phyloP scores from a whole-genome alignment of 2,797 vertebrate species.

The Hapalemur alaotrensis region DNA sequence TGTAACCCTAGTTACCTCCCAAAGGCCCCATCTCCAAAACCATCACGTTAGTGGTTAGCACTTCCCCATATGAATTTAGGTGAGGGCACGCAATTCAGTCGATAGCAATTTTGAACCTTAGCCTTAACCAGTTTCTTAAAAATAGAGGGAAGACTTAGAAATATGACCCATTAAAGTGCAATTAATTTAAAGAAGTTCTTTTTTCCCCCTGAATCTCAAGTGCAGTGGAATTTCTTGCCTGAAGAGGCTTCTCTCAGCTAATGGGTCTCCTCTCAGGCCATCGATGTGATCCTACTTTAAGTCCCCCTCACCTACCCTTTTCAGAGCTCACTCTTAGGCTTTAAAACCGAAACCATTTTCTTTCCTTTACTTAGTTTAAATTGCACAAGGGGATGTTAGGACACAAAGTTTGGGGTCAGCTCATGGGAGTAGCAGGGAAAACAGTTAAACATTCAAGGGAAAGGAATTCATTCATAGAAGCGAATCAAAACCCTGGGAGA shows the following conservation, averaged over 20 bases:
- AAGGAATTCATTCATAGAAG: neutral
- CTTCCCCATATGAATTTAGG: neutral
- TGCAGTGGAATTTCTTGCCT: neutral
- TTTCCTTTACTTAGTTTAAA: neutral
- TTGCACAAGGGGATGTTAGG: neutral
- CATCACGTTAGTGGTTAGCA: neutral
- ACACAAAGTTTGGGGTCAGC: neutral
- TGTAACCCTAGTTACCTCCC: neutral
- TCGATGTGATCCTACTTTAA: neutral
- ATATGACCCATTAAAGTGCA: neutral
- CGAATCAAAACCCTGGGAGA: constrained; percentile 16
- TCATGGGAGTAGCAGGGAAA: neutral
- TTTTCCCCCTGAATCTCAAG: neutral
- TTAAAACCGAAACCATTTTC: neutral
- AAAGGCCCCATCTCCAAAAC: neutral
- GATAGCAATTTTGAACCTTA: neutral
- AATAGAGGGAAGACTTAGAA: neutral
- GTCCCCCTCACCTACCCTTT: neutral
- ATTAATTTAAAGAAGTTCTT: neutral
- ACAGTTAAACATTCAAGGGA: neutral
- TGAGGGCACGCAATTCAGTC: neutral
- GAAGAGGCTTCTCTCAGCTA: neutral
- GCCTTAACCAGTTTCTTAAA: neutral
- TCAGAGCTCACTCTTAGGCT: neutral
- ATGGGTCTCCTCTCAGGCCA: neutral